Percentiles rank a stretch among this genome's conserved stretches.
These are phyloP conservation scores for Xerus inauris DNA, from an alignment of 2,113 vertebrate species.

Conservation along the genomic window DNA sequence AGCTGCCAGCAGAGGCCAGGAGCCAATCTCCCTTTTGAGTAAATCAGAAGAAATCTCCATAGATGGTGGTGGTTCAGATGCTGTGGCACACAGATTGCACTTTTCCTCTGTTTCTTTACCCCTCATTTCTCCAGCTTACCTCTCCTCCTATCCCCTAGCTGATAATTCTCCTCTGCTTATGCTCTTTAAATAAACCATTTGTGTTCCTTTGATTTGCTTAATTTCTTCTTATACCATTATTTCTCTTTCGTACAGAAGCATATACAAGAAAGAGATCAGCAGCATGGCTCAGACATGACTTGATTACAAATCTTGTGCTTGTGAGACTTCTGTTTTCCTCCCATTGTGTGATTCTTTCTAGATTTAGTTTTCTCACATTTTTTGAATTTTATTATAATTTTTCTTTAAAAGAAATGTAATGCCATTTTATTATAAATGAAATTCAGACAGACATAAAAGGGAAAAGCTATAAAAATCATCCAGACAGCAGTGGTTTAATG, in stretches of 20 bases:
- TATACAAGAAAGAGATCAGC: background rate
- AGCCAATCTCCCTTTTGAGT: conserved; percentile 78
- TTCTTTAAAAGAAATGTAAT: background rate
- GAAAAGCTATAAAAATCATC: background rate
- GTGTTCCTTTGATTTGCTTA: background rate
- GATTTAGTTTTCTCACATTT: background rate
- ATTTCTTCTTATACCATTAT: background rate
- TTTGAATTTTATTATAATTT: background rate
- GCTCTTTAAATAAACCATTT: background rate
- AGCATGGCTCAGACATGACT: background rate
- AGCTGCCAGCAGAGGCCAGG: conserved; percentile 76
- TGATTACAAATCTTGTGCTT: conserved; percentile 12
- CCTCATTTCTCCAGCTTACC: background rate
- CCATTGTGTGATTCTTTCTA: background rate
- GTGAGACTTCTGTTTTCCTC: background rate
- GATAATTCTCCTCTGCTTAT: background rate
- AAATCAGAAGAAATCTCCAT: conserved; percentile 77
- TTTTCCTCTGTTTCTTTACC: background rate
- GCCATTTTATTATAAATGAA: background rate
- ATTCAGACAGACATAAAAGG: background rate
- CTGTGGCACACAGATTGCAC: background rate
- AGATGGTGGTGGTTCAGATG: conserved; percentile 57
- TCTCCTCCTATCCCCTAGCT: background rate
- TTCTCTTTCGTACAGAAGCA: background rate
- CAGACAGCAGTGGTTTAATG: background rate